These are phyloP conservation scores for Ptychochromis oligacanthus DNA, from an alignment of 2,113 vertebrate genomes.

Conservation along the genomic window DNA sequence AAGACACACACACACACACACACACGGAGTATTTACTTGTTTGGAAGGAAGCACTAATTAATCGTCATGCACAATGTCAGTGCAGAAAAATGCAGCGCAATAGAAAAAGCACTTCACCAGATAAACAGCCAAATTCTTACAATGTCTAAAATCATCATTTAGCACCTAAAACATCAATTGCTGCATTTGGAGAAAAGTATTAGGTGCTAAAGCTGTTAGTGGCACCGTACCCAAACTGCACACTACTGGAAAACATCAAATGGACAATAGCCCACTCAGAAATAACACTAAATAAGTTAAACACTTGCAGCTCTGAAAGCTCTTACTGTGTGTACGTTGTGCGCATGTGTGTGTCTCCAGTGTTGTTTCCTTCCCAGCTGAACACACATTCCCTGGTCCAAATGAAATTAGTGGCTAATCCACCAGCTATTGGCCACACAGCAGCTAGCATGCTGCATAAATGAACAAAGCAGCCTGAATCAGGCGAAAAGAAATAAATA, in stretches of 20 bases:
- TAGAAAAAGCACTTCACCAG: conserved; percentile 41
- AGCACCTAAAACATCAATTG: conserved; percentile 39
- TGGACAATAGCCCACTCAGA: conserved; percentile 37
- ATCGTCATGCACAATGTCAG: conserved; percentile 30
- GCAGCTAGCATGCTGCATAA: conserved; percentile 36
- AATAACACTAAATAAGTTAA: conserved; percentile 51
- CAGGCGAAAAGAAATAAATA: conserved; percentile 1
- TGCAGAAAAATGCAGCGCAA: conserved; percentile 8
- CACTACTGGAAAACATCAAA: conserved; percentile 45
- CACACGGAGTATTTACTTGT: background rate
- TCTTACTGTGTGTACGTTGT: conserved; percentile 4
- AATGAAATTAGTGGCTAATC: conserved; percentile 72
- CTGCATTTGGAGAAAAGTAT: conserved; percentile 37
- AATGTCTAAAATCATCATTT: conserved; percentile 42
- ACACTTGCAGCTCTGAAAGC: conserved; percentile 35
- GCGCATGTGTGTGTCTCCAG: background rate
- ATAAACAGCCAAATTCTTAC: conserved; percentile 18
- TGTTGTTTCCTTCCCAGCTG: conserved; percentile 21
- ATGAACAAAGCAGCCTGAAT: conserved; percentile 29
- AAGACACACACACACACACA: background rate
- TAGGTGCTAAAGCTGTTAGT: conserved; percentile 49
- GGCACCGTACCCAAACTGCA: conserved; percentile 45
- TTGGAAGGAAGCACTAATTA: conserved; percentile 40
- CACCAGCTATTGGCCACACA: conserved; percentile 54
- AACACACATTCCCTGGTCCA: conserved; percentile 41